Percentiles rank a stretch among this genome's conserved stretches.
phyloP scores from a whole-genome alignment of 2,888 invertebrate genomes.

The Trissolcus brochymenae region DNA sequence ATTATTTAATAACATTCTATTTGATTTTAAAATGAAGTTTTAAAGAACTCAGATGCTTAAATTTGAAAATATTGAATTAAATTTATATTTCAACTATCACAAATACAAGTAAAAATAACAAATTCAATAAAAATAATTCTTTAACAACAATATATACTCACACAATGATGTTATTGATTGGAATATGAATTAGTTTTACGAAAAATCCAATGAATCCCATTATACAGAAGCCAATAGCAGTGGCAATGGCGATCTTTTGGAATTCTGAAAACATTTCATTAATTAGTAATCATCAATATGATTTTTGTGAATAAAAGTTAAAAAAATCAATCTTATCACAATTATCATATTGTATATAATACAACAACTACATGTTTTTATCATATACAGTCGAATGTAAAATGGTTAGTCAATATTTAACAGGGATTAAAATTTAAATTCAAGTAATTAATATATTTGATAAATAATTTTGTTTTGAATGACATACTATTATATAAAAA shows the following conservation, averaged over 20 bases:
- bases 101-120: not conserved
- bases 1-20: not conserved
- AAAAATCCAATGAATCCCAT: slow-evolving; percentile 99
- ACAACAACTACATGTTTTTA: no score
- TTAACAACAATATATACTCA: slow-evolving; percentile 79
- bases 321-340: not conserved
- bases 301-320: not conserved
- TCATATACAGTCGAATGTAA: no score
- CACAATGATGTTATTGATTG: slow-evolving; percentile 97
- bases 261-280: slow-evolving; percentile 84
- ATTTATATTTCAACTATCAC: not conserved
- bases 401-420: no score
- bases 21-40: not conserved
- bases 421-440: no score
- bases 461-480: not conserved
- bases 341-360: not conserved
- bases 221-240: slow-evolving; percentile 99
- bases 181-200: slow-evolving; percentile 99
- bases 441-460: not conserved
- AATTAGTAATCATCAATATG: not conserved
- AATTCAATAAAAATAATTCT: not conserved
- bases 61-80: slow-evolving; percentile 1
- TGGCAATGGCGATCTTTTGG: slow-evolving; percentile 99
- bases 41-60: slow-evolving; percentile 3
- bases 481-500: not conserved